Percentiles rank a stretch among this genome's conserved stretches.
phyloP scores from a whole-genome alignment of 2,888 invertebrate genomes.

The Oxystoma pomonae region DNA sequence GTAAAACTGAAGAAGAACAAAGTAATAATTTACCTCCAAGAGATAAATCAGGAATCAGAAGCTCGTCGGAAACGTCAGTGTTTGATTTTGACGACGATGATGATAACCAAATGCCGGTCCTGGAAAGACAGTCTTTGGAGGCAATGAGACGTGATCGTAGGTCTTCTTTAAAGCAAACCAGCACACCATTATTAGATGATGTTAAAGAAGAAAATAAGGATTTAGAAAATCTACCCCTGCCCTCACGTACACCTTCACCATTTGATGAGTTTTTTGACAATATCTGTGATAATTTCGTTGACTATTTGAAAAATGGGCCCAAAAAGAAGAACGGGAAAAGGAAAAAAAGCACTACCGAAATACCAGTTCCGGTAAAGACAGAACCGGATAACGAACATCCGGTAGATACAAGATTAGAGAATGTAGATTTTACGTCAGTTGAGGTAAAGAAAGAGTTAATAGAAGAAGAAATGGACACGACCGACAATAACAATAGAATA shows the following conservation, averaged over 20 bases:
- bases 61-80: conserved; percentile 60
- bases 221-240: conserved; percentile 20
- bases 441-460: conserved; percentile 25
- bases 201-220: conserved; percentile 17
- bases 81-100: conserved; percentile 62
- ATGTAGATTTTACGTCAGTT: conserved; percentile 12
- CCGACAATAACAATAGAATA: conserved; percentile 2
- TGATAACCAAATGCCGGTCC: conserved; percentile 57
- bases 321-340: conserved; percentile 50
- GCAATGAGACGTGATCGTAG: conserved; percentile 57
- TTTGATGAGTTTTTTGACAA: conserved; percentile 59
- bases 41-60: conserved; percentile 51
- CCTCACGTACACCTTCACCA: conserved; percentile 36
- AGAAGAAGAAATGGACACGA: conserved; percentile 9
- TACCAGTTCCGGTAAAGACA: conserved; percentile 29
- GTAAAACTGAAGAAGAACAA: conserved; percentile 54
- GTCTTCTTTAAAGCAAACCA: conserved; percentile 57
- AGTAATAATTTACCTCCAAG: conserved; percentile 42
- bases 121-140: conserved; percentile 65
- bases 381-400: conserved; percentile 36
- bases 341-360: conserved; percentile 46
- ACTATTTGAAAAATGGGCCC: conserved; percentile 62
- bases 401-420: conserved; percentile 31
- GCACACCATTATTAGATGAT: conserved; percentile 36
- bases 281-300: conserved; percentile 75